Conservation (phyloP, 2,113 vertebrate genomes). For the Solenodon paradoxus region DNA sequence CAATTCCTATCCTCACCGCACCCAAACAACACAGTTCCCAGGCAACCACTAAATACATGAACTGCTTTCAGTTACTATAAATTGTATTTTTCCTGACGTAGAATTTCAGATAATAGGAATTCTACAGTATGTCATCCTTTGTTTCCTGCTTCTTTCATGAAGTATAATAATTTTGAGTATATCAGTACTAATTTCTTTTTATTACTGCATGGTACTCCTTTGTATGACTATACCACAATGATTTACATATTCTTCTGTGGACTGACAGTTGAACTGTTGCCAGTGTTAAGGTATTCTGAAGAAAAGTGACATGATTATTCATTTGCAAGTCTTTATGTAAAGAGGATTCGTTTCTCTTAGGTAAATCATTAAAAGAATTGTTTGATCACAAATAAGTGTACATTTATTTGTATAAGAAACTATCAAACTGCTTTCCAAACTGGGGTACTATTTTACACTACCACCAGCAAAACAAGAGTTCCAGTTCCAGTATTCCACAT, state of each 20-base stretch:
- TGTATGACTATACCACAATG: background rate
- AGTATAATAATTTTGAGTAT: background rate
- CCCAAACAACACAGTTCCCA: background rate
- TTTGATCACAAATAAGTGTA: background rate
- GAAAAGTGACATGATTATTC: background rate
- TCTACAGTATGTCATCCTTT: background rate
- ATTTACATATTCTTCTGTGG: background rate
- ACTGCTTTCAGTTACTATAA: background rate
- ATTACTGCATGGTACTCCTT: background rate
- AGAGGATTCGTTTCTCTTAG: background rate
- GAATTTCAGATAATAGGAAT: constrained; percentile 2
- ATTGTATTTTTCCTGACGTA: background rate
- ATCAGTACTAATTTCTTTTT: background rate
- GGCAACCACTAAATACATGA: background rate
- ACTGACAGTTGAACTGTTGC: background rate
- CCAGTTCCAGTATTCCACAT: background rate
- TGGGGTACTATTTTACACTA: background rate
- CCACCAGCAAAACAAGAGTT: background rate
- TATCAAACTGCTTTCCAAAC: background rate
- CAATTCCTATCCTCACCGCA: background rate
- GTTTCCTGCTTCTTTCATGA: background rate
- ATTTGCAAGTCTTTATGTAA: background rate
- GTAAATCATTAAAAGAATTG: background rate
- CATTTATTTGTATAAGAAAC: too few relatives aligned
- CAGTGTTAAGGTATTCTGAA: background rate